These are phyloP conservation scores for Macquaria ambigua DNA, from an alignment of 2,113 vertebrate species.

Conservation along the genomic window DNA sequence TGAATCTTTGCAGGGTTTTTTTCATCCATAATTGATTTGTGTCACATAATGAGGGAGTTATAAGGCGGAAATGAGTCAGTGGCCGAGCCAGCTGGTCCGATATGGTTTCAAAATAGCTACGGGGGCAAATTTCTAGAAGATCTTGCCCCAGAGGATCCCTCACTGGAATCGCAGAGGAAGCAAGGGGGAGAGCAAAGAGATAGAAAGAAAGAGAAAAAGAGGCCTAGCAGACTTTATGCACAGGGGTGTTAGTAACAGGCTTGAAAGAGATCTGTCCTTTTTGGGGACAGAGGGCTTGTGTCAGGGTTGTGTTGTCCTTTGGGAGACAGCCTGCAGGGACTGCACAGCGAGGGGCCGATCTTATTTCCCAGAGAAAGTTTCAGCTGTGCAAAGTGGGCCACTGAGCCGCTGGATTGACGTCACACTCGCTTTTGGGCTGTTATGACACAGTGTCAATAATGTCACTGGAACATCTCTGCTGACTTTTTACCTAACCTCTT, in stretches of 20 bases:
- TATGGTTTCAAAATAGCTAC: constrained; percentile 59
- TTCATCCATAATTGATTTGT: constrained; percentile 79
- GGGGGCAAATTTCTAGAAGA: constrained; percentile 57
- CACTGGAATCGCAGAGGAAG: constrained; percentile 17
- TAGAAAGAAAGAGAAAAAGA: not conserved
- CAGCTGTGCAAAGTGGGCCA: constrained; percentile 41
- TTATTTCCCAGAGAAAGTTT: constrained; percentile 44
- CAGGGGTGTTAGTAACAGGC: constrained; percentile 15
- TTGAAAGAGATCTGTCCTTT: constrained; percentile 49
- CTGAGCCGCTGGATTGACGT: constrained; percentile 12
- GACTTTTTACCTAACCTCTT: not conserved
- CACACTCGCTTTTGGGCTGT: not conserved
- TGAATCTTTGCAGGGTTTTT: constrained; percentile 35
- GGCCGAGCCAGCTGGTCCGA: constrained; percentile 42
- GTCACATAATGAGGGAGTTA: constrained; percentile 72
- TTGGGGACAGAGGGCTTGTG: constrained; percentile 27
- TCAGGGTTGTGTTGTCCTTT: constrained; percentile 8
- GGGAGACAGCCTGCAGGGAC: constrained; percentile 7
- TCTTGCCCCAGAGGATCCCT: constrained; percentile 30
- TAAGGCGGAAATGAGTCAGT: constrained; percentile 50
- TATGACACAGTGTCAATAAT: not conserved
- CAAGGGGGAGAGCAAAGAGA: constrained; percentile 2
- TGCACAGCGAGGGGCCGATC: not conserved
- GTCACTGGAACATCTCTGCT: not conserved
- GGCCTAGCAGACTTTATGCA: constrained; percentile 25